phyloP scores from a whole-genome alignment of 2,888 invertebrate species.

The Epirrita christyi region DNA sequence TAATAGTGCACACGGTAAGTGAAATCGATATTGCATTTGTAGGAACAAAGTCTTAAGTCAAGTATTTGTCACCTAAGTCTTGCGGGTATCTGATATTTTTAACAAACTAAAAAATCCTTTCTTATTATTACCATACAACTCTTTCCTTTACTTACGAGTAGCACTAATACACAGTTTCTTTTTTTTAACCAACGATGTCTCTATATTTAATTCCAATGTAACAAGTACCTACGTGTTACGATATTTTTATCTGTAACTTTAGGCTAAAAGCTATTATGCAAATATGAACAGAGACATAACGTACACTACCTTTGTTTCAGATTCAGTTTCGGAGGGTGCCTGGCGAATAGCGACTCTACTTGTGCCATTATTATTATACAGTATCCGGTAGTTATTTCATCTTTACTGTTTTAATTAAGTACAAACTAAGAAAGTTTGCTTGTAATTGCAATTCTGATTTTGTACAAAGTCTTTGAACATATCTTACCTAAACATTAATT shows the following conservation, averaged over 20 bases:
- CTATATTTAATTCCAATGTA: slow-evolving; percentile 7
- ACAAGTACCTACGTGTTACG: slow-evolving; percentile 4
- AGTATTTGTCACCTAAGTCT: background rate
- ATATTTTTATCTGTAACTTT: slow-evolving; percentile 26
- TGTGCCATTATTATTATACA: slow-evolving; percentile 58
- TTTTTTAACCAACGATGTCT: slow-evolving; percentile 1
- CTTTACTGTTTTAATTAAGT: slow-evolving; percentile 44
- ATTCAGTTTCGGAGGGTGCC: slow-evolving; percentile 49
- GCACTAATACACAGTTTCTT: background rate
- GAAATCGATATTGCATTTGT: slow-evolving; percentile 47
- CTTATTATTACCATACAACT: no score
- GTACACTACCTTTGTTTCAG: slow-evolving; percentile 63
- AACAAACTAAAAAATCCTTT: no score
- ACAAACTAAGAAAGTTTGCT: slow-evolving; percentile 46
- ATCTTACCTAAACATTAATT: slow-evolving; percentile 48
- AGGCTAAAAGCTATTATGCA: slow-evolving; percentile 27
- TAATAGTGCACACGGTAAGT: slow-evolving; percentile 84
- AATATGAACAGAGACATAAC: slow-evolving; percentile 18
- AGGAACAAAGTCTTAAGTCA: background rate
- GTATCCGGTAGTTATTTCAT: slow-evolving; percentile 69
- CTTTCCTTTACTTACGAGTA: no score
- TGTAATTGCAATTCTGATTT: slow-evolving; percentile 49
- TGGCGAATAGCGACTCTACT: slow-evolving; percentile 61
- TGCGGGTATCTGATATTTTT: no score
- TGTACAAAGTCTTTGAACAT: slow-evolving; percentile 72